Percentiles rank a stretch among this genome's conserved stretches.
These are phyloP conservation scores for Agrilus biguttatus DNA, from an alignment of 2,888 invertebrate species.

Conservation along the genomic window DNA sequence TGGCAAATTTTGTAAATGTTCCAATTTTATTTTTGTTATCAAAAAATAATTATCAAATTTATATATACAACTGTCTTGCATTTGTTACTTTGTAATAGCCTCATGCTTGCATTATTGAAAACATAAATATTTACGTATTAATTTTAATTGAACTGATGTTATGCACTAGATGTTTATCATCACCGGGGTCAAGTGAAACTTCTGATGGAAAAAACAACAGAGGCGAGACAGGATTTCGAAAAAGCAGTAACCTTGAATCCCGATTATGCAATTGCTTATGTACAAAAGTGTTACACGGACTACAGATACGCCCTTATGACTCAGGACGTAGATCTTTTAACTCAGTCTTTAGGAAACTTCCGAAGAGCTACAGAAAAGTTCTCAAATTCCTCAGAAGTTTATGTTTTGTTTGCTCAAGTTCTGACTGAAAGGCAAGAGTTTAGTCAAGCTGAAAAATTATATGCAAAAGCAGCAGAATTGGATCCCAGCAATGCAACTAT, in stretches of 20 bases:
- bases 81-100: too few species aligned
- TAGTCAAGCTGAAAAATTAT: slow-evolving; percentile 68
- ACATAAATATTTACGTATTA: neutral
- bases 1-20: too few species aligned
- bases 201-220: slow-evolving; percentile 64
- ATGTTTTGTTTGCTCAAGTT: slow-evolving; percentile 81
- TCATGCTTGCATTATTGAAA: neutral
- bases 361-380: slow-evolving; percentile 63
- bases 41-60: too few species aligned
- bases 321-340: slow-evolving; percentile 38
- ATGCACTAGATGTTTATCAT: slow-evolving; percentile 65
- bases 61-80: too few species aligned
- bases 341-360: slow-evolving; percentile 57
- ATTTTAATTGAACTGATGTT: neutral
- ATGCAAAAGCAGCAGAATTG: slow-evolving; percentile 63
- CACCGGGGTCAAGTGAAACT: slow-evolving; percentile 83
- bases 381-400: slow-evolving; percentile 75
- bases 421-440: slow-evolving; percentile 73
- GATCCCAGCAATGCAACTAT: slow-evolving; percentile 77
- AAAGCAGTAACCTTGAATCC: slow-evolving; percentile 72
- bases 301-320: slow-evolving; percentile 38
- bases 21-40: neutral
- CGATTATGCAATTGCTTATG: slow-evolving; percentile 69
- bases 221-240: slow-evolving; percentile 70
- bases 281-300: slow-evolving; percentile 83